Conservation (phyloP, 2,888 invertebrate species). For the Pilophorus perplexus region DNA sequence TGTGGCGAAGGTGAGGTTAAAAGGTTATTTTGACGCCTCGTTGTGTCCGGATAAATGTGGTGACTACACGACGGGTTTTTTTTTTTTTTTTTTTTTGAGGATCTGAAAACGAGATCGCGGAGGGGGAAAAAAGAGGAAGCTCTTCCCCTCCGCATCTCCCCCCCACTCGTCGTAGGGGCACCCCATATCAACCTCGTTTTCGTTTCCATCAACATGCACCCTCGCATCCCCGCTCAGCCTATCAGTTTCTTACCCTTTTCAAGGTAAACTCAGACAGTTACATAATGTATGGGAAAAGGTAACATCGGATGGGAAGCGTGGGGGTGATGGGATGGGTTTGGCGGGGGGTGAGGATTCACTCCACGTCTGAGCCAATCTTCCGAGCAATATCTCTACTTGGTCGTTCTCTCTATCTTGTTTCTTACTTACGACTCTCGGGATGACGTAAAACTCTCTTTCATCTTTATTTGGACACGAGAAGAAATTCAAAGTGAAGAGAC, state of each 20-base stretch:
- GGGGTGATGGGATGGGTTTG: neutral
- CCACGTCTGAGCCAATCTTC: slow-evolving; percentile 32
- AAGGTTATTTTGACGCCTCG: no score
- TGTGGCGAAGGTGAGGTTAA: no score
- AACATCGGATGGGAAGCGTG: neutral
- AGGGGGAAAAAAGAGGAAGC: no score
- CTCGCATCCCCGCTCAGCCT: neutral
- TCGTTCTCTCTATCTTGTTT: slow-evolving; percentile 30
- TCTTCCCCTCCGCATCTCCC: no score
- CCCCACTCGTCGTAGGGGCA: no score
- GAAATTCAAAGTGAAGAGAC: no score
- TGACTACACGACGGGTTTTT: no score
- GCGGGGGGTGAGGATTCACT: slow-evolving; percentile 7
- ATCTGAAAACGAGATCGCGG: no score
- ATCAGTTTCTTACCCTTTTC: slow-evolving; percentile 18
- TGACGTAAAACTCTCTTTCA: slow-evolving; percentile 15
- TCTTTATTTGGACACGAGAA: neutral
- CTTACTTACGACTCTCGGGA: slow-evolving; percentile 19
- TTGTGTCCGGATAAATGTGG: no score
- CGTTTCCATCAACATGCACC: slow-evolving; percentile 33
- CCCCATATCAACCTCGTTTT: slow-evolving; percentile 25
- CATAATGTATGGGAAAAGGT: slow-evolving; percentile 27
- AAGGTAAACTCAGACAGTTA: slow-evolving; percentile 37
- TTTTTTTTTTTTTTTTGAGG: no score
- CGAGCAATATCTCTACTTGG: slow-evolving; percentile 26